A percentile compares a stretch with the other conserved stretches of the same genome.
These are phyloP conservation scores for Spatulosminthurus flaviceps DNA, from an alignment of 2,888 invertebrate species.

Conservation along the genomic window DNA sequence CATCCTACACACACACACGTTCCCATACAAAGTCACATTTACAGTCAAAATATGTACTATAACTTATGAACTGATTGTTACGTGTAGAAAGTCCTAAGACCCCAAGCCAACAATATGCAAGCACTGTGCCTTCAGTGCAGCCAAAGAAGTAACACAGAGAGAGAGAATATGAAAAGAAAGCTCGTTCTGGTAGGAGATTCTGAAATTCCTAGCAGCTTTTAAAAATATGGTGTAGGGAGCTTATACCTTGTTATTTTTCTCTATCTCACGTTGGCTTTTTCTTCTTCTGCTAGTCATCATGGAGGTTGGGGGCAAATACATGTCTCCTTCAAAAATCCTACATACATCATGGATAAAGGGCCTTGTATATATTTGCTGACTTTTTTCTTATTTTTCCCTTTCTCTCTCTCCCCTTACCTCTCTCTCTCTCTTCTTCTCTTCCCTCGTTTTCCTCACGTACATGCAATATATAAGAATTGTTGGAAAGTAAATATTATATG, in stretches of 20 bases:
- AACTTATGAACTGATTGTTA: not conserved
- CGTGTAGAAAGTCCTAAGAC: not conserved
- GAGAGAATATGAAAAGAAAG: not conserved
- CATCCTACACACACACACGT: not conserved
- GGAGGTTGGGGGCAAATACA: too few relatives aligned
- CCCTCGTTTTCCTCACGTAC: too few relatives aligned
- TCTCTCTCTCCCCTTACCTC: too few relatives aligned
- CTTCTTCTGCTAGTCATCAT: not conserved
- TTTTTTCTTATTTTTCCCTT: too few relatives aligned
- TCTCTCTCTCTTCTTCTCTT: too few relatives aligned
- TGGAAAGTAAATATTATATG: too few relatives aligned
- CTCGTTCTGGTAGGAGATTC: not conserved
- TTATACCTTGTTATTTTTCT: slow-evolving; percentile 4
- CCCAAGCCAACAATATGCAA: too few relatives aligned
- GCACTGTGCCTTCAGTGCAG: too few relatives aligned
- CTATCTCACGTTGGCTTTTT: not conserved
- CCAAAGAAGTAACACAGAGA: not conserved
- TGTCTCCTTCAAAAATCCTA: too few relatives aligned
- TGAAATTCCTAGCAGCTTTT: slow-evolving; percentile 1
- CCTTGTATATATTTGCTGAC: too few relatives aligned
- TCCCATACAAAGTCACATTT: not conserved
- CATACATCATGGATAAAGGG: too few relatives aligned
- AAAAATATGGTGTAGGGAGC: not conserved
- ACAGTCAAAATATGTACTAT: not conserved
- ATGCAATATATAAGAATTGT: too few relatives aligned